Conservation (phyloP, 2,113 vertebrate species). For the Nesogale talazaci region DNA sequence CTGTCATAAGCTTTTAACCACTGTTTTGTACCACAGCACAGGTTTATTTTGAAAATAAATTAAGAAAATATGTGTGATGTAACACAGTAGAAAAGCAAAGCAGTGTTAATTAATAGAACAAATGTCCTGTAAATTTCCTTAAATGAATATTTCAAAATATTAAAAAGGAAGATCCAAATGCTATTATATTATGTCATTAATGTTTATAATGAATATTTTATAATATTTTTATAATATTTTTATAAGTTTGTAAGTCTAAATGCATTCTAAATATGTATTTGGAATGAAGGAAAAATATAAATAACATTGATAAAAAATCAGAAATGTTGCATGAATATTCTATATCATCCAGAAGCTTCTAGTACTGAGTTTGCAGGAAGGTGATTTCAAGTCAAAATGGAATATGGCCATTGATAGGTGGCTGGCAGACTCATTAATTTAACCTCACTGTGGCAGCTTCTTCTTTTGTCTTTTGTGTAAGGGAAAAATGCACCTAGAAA, state of each 20-base stretch:
- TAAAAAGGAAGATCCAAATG: slow-evolving; percentile 19
- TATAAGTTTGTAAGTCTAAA: not conserved
- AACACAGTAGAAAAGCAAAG: not conserved
- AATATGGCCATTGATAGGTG: not conserved
- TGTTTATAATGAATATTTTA: not conserved
- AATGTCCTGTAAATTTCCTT: not conserved
- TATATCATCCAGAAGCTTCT: too few relatives aligned
- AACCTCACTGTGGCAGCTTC: slow-evolving; percentile 12
- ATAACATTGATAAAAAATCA: not conserved
- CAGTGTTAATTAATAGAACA: not conserved
- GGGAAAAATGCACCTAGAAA: slow-evolving; percentile 35
- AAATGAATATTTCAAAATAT: not conserved
- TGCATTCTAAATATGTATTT: not conserved
- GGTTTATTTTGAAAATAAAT: slow-evolving; percentile 1
- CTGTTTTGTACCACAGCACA: not conserved
- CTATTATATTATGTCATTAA: not conserved
- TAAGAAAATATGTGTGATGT: not conserved
- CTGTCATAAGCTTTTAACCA: not conserved
- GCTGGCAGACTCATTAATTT: slow-evolving; percentile 27
- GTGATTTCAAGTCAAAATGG: not conserved
- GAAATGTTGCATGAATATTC: not conserved
- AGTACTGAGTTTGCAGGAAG: too few relatives aligned
- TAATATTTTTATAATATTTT: too few relatives aligned
- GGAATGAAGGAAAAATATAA: not conserved
- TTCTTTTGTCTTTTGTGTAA: slow-evolving; percentile 43